Evolutionary conservation across 2,888 invertebrate genomes (phyloP).

Genomic region (Sialis fuliginosa): DNA sequence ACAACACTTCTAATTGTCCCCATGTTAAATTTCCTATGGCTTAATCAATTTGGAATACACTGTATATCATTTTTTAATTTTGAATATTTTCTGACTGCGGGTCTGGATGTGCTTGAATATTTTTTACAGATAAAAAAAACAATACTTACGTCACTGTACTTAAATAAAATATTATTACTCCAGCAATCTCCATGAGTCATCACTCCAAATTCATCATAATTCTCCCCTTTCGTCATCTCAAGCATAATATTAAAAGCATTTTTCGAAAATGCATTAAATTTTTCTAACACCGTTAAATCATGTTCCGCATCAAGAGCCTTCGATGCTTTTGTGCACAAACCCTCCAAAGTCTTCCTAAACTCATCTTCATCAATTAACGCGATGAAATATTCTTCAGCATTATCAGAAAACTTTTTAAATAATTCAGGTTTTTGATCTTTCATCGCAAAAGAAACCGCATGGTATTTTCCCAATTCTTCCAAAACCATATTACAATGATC

Average conservation of each 20-base stretch:
- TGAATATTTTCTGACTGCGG: too few relatives aligned
- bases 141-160: conserved; percentile 13
- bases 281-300: conserved; percentile 1
- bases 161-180: conserved; percentile 19
- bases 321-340: neutral
- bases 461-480: conserved; percentile 2
- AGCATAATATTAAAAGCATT: conserved; percentile 3
- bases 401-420: neutral
- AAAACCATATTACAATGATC: conserved; percentile 1
- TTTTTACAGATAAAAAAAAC: neutral
- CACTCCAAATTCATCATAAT: conserved; percentile 8
- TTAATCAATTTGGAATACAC: too few relatives aligned
- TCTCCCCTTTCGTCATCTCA: neutral
- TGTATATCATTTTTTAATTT: too few relatives aligned
- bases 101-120: too few relatives aligned
- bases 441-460: conserved; percentile 1
- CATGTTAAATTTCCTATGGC: too few relatives aligned
- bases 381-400: neutral
- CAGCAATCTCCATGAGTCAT: conserved; percentile 18
- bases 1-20: too few relatives aligned
- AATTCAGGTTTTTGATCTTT: conserved; percentile 2
- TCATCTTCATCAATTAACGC: neutral
- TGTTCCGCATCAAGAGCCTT: neutral
- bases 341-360: neutral
- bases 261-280: conserved; percentile 8